Evolutionary conservation across 35 echinoderm and acorn worm species (phyloP), one percentile per base, ranked within the genome.

Genomic region (Holothuria glaberrima): DNA sequence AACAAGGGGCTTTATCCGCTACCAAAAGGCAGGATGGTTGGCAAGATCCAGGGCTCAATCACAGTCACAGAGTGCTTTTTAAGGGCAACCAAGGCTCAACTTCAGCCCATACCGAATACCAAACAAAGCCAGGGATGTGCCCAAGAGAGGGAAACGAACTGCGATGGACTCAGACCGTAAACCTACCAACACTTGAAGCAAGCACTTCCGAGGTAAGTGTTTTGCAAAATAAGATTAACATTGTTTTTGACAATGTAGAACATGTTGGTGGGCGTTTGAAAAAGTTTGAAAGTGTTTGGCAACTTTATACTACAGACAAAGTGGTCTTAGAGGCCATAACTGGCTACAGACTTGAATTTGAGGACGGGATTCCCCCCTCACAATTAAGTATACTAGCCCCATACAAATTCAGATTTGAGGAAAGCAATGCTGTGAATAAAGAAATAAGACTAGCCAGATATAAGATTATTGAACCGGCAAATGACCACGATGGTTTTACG

Each of bases 11-110:
- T 26, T 27, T 54, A 34, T 6, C 22, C 0, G 38, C 41, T 82
- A 82, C 24, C 78, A 82, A 22, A 82, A 34, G 32, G 78, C 78
- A n/a, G 78, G 78, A 22, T 82, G 78, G 78, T 82, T 82, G 18
- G n/a, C 50, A 54, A 54, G 33, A 77, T 75, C 73, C 30, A 83
- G n/a, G 50, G 2, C 56, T 31, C 80, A 59, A 28, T 58, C 80
- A 83, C 73, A 60, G 80, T 60, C 80, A 83, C 80, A 83, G 19
- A n/a, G 27, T 54, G 21, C 80, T 83, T 83, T 82, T 83, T 83
- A 5, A 83, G 80, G 80, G 33, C 22, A n/a, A 9, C 74, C 31
- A 78, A 34, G 74, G 80, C 35, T 17, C 22, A 60, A 20, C 54
- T 27, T 46, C 80, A 59, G 46, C 45, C 45, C 48, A 58, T 77